phyloP scores from a whole-genome alignment of 2,888 invertebrate genomes.

The Dysmachus trigonus region DNA sequence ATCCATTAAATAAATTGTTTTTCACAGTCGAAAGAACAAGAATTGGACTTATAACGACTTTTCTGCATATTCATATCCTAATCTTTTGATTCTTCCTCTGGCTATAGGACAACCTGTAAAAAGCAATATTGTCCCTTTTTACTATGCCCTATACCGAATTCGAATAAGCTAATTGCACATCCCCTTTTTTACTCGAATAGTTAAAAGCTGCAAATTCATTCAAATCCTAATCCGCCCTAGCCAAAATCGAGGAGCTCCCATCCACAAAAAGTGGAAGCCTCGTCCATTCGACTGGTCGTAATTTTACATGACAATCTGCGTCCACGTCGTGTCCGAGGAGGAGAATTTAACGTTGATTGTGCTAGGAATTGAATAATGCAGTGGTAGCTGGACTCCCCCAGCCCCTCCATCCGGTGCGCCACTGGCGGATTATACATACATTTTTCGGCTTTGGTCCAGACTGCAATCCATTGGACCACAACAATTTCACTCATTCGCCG shows the following conservation, averaged over 20 bases:
- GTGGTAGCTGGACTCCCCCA: not conserved
- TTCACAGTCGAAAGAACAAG: no score
- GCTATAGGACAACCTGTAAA: no score
- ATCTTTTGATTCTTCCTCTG: no score
- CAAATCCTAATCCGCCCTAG: not conserved
- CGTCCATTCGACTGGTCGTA: not conserved
- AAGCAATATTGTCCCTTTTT: not conserved
- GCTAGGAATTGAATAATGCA: slow-evolving; percentile 12
- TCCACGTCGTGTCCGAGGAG: not conserved
- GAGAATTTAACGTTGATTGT: not conserved
- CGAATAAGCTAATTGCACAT: not conserved
- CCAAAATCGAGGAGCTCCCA: not conserved
- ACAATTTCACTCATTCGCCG: slow-evolving; percentile 15
- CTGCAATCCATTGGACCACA: slow-evolving; percentile 20
- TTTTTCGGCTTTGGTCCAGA: not conserved
- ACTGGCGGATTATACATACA: not conserved
- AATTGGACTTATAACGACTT: no score
- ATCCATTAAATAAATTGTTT: no score
- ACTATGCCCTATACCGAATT: not conserved
- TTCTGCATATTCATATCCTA: no score
- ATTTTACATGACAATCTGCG: not conserved
- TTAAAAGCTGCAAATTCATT: not conserved
- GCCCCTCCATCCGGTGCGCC: not conserved
- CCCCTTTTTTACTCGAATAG: not conserved
- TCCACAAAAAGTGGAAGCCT: not conserved